These are phyloP conservation scores for Scyliorhinus canicula DNA, from an alignment of 2,797 vertebrate species.

Conservation along the genomic window DNA sequence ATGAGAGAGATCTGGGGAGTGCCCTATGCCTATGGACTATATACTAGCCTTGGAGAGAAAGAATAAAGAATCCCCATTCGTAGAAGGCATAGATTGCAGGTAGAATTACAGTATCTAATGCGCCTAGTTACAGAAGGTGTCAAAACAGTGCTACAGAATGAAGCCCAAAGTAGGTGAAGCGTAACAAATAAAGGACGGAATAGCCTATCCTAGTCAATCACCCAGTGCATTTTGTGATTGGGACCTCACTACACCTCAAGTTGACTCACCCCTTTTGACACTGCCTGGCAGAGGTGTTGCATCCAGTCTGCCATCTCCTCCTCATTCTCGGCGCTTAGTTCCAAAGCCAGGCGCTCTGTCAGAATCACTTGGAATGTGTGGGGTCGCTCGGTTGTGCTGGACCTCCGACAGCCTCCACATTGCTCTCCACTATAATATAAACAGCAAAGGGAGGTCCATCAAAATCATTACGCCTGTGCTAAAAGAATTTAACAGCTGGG, in stretches of 20 bases:
- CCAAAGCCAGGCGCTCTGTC: slow-evolving; percentile 77
- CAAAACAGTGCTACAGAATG: background rate
- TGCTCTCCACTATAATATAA: slow-evolving; percentile 76
- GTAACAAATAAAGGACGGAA: background rate
- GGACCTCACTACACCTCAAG: background rate
- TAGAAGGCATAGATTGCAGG: background rate
- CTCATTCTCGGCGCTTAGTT: slow-evolving; percentile 81
- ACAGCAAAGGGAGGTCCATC: slow-evolving; percentile 8
- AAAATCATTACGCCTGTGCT: background rate
- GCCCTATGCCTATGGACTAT: background rate
- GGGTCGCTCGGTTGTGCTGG: slow-evolving; percentile 79
- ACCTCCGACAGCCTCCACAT: slow-evolving; percentile 87
- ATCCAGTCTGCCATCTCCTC: slow-evolving; percentile 96
- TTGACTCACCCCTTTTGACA: slow-evolving; percentile 87
- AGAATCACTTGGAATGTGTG: slow-evolving; percentile 94
- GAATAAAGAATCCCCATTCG: background rate
- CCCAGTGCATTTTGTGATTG: background rate
- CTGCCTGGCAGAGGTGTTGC: slow-evolving; percentile 89
- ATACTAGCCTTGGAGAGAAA: background rate
- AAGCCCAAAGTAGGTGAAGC: background rate
- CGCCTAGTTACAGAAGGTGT: background rate
- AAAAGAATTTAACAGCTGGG: background rate
- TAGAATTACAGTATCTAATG: background rate
- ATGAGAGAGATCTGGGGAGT: background rate
- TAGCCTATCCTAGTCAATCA: background rate